Percentiles rank a stretch among this genome's conserved stretches.
Evolutionary conservation across 2,797 vertebrate species (phyloP).

Genomic region (Catostomus latipinnis): DNA sequence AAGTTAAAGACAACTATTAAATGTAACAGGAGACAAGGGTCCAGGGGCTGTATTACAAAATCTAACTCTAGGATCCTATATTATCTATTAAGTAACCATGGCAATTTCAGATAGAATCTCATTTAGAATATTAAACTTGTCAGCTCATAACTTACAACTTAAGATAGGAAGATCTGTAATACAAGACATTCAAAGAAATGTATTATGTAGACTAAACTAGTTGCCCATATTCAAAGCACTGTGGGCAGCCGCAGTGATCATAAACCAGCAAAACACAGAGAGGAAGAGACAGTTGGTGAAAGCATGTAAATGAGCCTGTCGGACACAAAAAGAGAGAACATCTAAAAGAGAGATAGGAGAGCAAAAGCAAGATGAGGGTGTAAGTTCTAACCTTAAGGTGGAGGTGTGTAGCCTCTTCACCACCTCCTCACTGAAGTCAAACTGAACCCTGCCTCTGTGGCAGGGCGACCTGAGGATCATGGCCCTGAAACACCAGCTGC

Average conservation of each 20-base stretch:
- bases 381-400: conserved; percentile 76
- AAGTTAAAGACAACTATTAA: background rate
- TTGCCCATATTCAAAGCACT: background rate
- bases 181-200: background rate
- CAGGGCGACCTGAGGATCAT: conserved; percentile 83
- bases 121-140: no score
- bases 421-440: conserved; percentile 86
- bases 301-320: background rate
- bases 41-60: background rate
- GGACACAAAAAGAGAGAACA: background rate
- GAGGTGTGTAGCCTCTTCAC: conserved; percentile 76
- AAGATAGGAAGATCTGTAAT: no score
- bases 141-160: no score
- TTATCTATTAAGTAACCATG: no score
- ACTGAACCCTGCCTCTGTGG: conserved; percentile 81
- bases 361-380: background rate
- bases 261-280: background rate
- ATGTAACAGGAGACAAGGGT: conserved; percentile 6
- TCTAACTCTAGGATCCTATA: background rate
- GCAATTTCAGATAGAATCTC: no score
- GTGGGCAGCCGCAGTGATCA: background rate
- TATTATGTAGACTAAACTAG: background rate
- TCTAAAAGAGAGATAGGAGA: background rate
- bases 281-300: conserved; percentile 6
- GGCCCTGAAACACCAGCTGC: conserved; percentile 61